Evolutionary conservation across 2,113 vertebrate species (phyloP).

Genomic region (Varanus salvator): DNA sequence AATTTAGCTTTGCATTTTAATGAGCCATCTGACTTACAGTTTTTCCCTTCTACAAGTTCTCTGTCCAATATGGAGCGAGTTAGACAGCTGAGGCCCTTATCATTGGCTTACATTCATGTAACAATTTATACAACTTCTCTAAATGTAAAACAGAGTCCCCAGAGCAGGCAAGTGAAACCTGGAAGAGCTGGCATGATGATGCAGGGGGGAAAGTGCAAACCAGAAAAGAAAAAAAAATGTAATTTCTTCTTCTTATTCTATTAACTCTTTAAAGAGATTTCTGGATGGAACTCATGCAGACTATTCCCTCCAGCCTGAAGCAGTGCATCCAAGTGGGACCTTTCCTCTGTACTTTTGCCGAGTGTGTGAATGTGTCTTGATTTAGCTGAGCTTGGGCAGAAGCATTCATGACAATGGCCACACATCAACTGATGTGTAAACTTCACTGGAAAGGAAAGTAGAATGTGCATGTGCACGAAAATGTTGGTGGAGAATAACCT

Average conservation of each 20-base stretch:
- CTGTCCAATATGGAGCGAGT: background rate
- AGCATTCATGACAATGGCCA: background rate
- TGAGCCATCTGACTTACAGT: slow-evolving; percentile 30
- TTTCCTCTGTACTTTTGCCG: background rate
- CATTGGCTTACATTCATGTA: slow-evolving; percentile 17
- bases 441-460: background rate
- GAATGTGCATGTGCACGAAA: background rate
- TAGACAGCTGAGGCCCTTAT: slow-evolving; percentile 33
- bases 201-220: too few relatives aligned
- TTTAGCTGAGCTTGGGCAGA: background rate
- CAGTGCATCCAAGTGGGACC: too few relatives aligned
- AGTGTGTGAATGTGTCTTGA: background rate
- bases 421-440: background rate
- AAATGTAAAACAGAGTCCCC: background rate
- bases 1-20: slow-evolving; percentile 48
- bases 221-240: background rate
- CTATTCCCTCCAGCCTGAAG: background rate
- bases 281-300: too few relatives aligned
- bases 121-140: background rate
- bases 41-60: background rate
- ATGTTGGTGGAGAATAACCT: background rate
- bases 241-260: background rate
- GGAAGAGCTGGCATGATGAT: background rate
- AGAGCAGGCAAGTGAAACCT: background rate
- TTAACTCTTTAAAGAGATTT: background rate